phyloP scores from a whole-genome alignment of 2,797 vertebrate species.

The Centropyge bicolor region DNA sequence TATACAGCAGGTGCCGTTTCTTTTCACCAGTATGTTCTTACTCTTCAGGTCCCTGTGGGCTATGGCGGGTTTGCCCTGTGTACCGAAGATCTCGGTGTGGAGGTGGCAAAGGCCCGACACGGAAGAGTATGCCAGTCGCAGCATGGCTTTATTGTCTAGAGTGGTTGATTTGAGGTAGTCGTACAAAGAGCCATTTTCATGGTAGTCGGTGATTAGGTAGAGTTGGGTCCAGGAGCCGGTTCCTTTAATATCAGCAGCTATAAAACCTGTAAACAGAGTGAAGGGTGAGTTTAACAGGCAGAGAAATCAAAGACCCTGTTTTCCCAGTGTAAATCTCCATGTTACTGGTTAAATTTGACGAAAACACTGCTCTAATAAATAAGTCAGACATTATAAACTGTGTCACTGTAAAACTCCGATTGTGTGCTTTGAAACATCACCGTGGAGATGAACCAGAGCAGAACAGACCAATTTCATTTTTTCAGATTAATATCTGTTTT shows the following conservation, averaged over 20 bases:
- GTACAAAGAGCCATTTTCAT: slow-evolving; percentile 96
- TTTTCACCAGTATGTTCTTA: slow-evolving; percentile 98
- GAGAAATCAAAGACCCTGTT: background rate
- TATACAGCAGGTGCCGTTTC: slow-evolving; percentile 96
- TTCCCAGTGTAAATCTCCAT: background rate
- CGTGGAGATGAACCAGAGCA: background rate
- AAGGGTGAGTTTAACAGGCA: background rate
- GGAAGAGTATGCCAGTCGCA: slow-evolving; percentile 93
- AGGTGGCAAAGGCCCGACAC: slow-evolving; percentile 96
- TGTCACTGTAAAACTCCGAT: too few species aligned
- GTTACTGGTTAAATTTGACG: background rate
- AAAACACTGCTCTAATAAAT: background rate
- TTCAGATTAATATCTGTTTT: background rate
- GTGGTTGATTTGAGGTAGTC: slow-evolving; percentile 97
- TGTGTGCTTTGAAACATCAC: background rate
- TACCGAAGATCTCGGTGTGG: slow-evolving; percentile 98
- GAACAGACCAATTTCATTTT: background rate
- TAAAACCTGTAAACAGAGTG: slow-evolving; percentile 87
- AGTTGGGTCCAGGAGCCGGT: slow-evolving; percentile 98
- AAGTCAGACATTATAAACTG: background rate
- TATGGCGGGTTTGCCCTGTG: slow-evolving; percentile 97
- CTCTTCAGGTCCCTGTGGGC: slow-evolving; percentile 98
- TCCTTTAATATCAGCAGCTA: slow-evolving; percentile 98
- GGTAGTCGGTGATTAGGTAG: slow-evolving; percentile 98
- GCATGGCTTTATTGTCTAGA: slow-evolving; percentile 92